Evolutionary conservation across 2,888 invertebrate genomes (phyloP).

Genomic region (Pseudococcus viburni): DNA sequence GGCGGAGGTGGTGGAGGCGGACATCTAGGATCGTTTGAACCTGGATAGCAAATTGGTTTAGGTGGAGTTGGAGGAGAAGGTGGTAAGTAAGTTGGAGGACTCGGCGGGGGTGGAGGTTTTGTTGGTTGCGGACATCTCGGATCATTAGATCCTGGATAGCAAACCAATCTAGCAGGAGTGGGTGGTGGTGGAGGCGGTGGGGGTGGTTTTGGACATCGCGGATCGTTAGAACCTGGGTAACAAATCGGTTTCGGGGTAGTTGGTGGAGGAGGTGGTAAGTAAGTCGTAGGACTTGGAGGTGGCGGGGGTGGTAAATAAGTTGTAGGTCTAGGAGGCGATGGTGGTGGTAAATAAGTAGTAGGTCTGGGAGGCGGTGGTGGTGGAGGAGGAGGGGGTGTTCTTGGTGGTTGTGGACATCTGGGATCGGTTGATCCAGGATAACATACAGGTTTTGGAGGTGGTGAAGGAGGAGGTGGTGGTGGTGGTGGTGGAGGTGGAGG

Average conservation of each 20-base stretch:
- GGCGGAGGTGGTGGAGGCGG: constrained; percentile 68
- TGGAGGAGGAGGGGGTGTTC: constrained; percentile 68
- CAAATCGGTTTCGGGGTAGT: constrained; percentile 67
- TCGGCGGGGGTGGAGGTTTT: background rate
- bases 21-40: constrained; percentile 70
- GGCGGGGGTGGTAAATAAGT: constrained; percentile 70
- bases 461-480: constrained; percentile 67
- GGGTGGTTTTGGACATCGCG: constrained; percentile 68
- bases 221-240: constrained; percentile 70
- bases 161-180: too few species aligned
- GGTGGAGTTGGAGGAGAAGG: background rate
- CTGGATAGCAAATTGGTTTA: constrained; percentile 70
- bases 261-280: constrained; percentile 70
- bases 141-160: constrained; percentile 69
- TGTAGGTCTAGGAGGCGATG: constrained; percentile 68
- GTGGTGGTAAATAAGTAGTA: constrained; percentile 65
- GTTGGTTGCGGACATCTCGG: constrained; percentile 69
- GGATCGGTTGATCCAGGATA: constrained; percentile 72
- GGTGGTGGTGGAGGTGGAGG: constrained; percentile 67
- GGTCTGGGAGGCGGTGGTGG: constrained; percentile 66
- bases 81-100: too few species aligned
- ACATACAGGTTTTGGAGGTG: constrained; percentile 70
- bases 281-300: constrained; percentile 70
- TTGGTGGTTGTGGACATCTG: constrained; percentile 70
- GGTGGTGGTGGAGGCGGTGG: constrained; percentile 67